Percentiles rank a stretch among this genome's conserved stretches.
These are phyloP conservation scores for Ceyx erithaca DNA, from an alignment of 2,797 vertebrate genomes.

Conservation along the genomic window DNA sequence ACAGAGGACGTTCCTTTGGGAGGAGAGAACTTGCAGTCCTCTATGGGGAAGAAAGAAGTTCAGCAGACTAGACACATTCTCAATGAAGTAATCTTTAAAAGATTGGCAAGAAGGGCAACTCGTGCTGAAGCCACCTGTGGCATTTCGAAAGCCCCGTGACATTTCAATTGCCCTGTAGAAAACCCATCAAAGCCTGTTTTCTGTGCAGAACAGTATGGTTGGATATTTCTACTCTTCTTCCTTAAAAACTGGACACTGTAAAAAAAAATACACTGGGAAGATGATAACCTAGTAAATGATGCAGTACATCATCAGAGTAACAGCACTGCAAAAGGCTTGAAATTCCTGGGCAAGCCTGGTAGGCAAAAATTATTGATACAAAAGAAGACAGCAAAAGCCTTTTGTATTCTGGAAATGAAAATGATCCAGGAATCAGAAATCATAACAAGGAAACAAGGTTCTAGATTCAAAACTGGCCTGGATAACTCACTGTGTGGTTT, in stretches of 20 bases:
- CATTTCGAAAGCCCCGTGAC: not conserved
- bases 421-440: not conserved
- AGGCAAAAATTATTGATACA: not conserved
- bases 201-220: not conserved
- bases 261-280: not conserved
- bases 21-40: not conserved
- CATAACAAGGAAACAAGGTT: not conserved
- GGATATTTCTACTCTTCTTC: not conserved
- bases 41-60: not conserved
- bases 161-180: not conserved
- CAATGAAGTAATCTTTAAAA: not conserved
- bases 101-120: not conserved
- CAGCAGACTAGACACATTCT: not conserved
- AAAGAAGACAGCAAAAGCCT: not conserved
- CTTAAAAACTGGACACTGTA: not conserved
- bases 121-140: not conserved
- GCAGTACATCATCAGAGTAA: not conserved
- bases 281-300: not conserved
- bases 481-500: not conserved
- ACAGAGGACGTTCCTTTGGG: not conserved
- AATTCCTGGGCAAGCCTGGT: not conserved
- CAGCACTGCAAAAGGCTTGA: not conserved
- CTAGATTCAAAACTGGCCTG: not conserved
- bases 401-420: not conserved
- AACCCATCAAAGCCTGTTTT: not conserved